phyloP scores from a whole-genome alignment of 1,140 invertebrate genomes.

The Diuraphis noxia region DNA sequence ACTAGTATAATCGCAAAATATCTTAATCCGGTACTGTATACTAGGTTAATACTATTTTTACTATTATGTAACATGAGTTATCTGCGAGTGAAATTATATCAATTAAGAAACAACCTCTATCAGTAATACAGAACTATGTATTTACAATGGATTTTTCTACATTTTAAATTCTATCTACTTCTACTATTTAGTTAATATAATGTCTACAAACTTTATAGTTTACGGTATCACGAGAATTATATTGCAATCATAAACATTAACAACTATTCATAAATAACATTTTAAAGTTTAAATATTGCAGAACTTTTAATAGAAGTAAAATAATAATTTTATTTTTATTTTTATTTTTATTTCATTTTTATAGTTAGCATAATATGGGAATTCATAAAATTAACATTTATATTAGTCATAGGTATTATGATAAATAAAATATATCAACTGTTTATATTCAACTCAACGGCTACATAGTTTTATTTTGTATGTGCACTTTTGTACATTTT shows the following conservation, averaged over 20 bases:
- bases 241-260: not conserved
- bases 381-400: not conserved
- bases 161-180: not conserved
- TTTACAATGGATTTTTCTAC: not conserved
- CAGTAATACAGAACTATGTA: no score
- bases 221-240: not conserved
- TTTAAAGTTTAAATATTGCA: not conserved
- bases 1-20: no score
- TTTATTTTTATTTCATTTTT: not conserved
- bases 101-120: no score
- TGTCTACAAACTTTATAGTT: no score
- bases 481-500: not conserved
- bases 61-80: no score
- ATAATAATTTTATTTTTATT: not conserved
- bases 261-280: not conserved
- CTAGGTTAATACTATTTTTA: no score
- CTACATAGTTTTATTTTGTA: not conserved
- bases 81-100: no score
- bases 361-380: not conserved
- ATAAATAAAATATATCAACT: not conserved
- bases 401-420: not conserved
- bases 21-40: no score
- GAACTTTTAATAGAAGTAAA: not conserved
- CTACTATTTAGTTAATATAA: not conserved
- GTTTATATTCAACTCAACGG: not conserved